Base-by-base conservation (phyloP, 2,113 vertebrate species). In the Brachyhypopomus occidentalis region DNA sequence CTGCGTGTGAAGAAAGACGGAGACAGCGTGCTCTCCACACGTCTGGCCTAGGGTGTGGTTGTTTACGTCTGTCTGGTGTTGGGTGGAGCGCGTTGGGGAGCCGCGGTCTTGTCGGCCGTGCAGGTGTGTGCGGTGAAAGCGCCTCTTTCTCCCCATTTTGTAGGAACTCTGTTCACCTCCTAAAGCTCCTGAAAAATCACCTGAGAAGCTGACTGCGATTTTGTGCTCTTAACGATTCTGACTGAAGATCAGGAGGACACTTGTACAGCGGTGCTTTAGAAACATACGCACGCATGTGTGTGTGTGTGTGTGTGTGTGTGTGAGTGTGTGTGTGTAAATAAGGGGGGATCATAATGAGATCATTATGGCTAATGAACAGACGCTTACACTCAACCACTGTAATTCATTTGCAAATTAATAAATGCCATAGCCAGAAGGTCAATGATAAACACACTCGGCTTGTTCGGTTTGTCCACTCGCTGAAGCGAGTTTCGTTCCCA, bases 301-400 rank as follows among this genome's bases (percentile, higher is more conserved):
- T 19, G 14, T 56, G 71, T 41, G 23, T 2, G 41, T 72, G 72
- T 73, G 48, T 14, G 14, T 83, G 81, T 56, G 82, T 81, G 85
- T 85, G 86, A 14, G 55, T 30, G 52, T 22, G 45, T 11, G 4
- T 83, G 82, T 41, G 84, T 80, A 11, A 2, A 11, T 84, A 84
- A 85, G 41, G 19, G 52, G n/a, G n/a, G n/a, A n/a, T n/a, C n/a
- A 30, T 30, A 75, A 75, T 75, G 55, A 75, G 73, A 41, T 62
- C 14, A 25, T 75, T 17, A 30, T 11, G n/a, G 12, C 7, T 56
- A 52, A 74, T 38, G 30, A 75, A 12, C 11, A 22, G 56, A 2
- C 19, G 30, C 25, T 41, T 36, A 55, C 59, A 55, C 66, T 64
- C 63, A 56, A 36, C 72, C 45, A 19, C 74, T 72, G 66, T 41